A percentile compares a stretch with the other conserved stretches of the same genome.
These are phyloP conservation scores for Emydoidea blandingii DNA, from an alignment of 2,797 vertebrate species.

Conservation along the genomic window DNA sequence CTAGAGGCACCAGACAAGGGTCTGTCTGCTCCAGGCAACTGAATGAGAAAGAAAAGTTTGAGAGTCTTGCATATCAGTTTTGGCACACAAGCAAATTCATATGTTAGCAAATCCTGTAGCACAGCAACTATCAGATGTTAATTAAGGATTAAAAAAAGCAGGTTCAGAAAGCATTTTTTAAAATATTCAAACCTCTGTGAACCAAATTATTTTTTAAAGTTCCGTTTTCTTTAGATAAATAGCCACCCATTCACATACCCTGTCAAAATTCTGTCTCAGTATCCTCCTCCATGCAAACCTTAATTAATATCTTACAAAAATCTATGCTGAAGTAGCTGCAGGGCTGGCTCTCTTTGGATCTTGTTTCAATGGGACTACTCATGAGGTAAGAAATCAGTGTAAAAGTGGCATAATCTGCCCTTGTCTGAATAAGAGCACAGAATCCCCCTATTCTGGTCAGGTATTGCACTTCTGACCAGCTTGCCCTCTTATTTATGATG, in stretches of 20 bases:
- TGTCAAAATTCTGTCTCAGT: not conserved
- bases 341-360: not conserved
- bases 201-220: not conserved
- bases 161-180: not conserved
- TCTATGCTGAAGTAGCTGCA: not conserved
- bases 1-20: not conserved
- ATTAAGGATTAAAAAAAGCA: not conserved
- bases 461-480: not conserved
- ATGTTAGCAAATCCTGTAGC: not conserved
- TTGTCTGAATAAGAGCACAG: not conserved
- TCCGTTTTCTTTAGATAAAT: not conserved
- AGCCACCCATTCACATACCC: not conserved
- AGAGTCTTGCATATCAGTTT: not conserved
- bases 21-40: not conserved
- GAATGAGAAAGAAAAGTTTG: not conserved
- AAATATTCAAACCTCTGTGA: not conserved
- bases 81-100: not conserved
- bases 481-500: not conserved
- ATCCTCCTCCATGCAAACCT: not conserved
- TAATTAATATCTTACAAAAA: not conserved
- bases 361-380: not conserved
- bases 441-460: not conserved
- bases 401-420: not conserved
- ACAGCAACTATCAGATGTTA: not conserved
- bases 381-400: not conserved